phyloP scores from a whole-genome alignment of 2,113 vertebrate genomes.

The Bufo bufo region DNA sequence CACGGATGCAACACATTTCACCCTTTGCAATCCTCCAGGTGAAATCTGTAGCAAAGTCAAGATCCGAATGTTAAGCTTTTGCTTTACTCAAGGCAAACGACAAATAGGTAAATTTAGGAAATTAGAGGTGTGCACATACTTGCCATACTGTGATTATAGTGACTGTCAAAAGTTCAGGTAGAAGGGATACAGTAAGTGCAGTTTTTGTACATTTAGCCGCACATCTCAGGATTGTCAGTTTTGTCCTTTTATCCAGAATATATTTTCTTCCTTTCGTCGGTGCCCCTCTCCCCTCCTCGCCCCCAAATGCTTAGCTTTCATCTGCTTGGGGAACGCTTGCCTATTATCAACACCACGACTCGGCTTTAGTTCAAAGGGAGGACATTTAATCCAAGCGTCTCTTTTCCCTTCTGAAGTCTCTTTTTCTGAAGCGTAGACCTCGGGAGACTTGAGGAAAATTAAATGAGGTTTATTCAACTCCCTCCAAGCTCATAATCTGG shows the following conservation, averaged over 20 bases:
- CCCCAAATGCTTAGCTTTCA: conserved; percentile 46
- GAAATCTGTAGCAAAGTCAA: too few species aligned
- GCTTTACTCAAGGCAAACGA: too few species aligned
- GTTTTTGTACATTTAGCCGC: background rate
- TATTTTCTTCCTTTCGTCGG: background rate
- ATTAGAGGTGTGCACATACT: too few species aligned
- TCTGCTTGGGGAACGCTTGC: conserved; percentile 51
- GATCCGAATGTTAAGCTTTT: too few species aligned
- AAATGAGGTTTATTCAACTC: conserved; percentile 57
- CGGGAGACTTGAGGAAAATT: conserved; percentile 47
- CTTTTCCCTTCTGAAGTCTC: conserved; percentile 53
- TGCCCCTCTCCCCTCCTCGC: conserved; percentile 1
- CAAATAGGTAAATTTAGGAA: too few species aligned
- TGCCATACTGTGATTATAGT: too few species aligned
- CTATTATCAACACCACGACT: conserved; percentile 54
- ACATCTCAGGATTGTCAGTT: background rate
- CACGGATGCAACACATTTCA: too few species aligned
- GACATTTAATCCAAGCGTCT: conserved; percentile 55
- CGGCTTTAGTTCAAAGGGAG: conserved; percentile 57
- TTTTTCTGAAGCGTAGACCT: conserved; percentile 53
- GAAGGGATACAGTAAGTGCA: background rate
- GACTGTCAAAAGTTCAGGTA: too few species aligned
- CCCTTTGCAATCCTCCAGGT: too few species aligned
- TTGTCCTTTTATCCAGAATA: background rate
- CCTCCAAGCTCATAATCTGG: conserved; percentile 53